phyloP scores from a whole-genome alignment of 2,113 vertebrate species.

The Prietella phreatophila region DNA sequence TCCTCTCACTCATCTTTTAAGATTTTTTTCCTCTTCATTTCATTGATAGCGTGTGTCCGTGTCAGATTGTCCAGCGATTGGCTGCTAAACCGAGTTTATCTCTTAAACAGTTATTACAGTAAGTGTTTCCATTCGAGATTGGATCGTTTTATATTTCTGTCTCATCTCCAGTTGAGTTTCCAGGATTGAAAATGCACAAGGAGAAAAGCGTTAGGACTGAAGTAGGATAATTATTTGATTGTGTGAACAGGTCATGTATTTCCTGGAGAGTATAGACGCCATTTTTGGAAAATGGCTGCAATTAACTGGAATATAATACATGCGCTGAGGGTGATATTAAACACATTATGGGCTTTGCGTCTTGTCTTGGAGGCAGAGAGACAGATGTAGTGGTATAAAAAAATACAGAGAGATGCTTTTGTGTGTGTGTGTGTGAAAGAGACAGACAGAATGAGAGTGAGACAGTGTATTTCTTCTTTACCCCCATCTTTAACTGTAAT shows the following conservation, averaged over 20 bases:
- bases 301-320: not conserved
- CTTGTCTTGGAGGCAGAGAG: not conserved
- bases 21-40: too few relatives aligned
- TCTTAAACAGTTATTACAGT: not conserved
- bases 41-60: too few relatives aligned
- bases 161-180: not conserved
- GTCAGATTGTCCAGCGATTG: too few relatives aligned
- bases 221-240: not conserved
- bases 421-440: not conserved
- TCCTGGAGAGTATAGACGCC: not conserved
- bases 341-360: not conserved
- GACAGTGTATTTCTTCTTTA: not conserved
- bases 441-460: not conserved
- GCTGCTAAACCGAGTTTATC: too few relatives aligned
- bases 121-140: not conserved
- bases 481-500: conserved; percentile 19
- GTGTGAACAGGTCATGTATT: not conserved
- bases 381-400: not conserved
- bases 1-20: too few relatives aligned
- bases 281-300: not conserved
- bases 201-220: not conserved
- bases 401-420: not conserved
- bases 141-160: not conserved
- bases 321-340: not conserved
- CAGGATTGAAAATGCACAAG: not conserved